Conservation (phyloP, 2,797 vertebrate species). For the Apodemus agrarius region DNA sequence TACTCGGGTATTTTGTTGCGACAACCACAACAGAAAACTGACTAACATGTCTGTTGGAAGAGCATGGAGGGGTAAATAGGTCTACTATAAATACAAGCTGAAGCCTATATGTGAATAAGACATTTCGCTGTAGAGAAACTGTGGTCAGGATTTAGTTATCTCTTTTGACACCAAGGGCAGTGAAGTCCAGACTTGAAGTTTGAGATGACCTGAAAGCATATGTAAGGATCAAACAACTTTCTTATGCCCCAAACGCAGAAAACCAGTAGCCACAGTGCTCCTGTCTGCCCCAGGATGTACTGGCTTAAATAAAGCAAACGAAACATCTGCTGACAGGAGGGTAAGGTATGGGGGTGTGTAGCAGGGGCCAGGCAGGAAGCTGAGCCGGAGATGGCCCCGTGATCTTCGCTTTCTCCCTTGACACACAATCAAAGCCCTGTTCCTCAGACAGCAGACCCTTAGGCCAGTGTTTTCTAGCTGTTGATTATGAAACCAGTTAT, state of each 20-base stretch:
- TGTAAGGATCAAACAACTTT: not conserved
- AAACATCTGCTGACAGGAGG: not conserved
- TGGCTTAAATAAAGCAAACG: not conserved
- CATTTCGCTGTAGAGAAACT: not conserved
- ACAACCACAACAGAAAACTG: not conserved
- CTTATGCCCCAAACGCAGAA: not conserved
- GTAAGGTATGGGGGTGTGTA: not conserved
- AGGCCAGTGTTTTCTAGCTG: conserved; percentile 34
- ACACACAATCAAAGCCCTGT: conserved; percentile 6
- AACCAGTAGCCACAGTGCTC: not conserved
- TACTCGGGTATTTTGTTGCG: not conserved
- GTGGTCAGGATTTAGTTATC: not conserved
- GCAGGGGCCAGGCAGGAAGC: not conserved
- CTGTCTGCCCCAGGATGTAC: no score
- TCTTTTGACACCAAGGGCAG: not conserved
- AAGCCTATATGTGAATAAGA: not conserved
- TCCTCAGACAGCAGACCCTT: not conserved
- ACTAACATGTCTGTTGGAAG: not conserved
- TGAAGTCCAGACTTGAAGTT: not conserved
- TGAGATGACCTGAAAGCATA: conserved; percentile 45
- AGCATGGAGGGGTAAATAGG: not conserved
- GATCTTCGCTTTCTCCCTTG: not conserved
- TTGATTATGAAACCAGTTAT: conserved; percentile 57
- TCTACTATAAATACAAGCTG: not conserved
- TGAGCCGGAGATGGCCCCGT: not conserved